Evolutionary conservation across 2,888 invertebrate genomes (phyloP), one percentile per base, ranked within the genome.

Genomic region (Agonopterix arenella): DNA sequence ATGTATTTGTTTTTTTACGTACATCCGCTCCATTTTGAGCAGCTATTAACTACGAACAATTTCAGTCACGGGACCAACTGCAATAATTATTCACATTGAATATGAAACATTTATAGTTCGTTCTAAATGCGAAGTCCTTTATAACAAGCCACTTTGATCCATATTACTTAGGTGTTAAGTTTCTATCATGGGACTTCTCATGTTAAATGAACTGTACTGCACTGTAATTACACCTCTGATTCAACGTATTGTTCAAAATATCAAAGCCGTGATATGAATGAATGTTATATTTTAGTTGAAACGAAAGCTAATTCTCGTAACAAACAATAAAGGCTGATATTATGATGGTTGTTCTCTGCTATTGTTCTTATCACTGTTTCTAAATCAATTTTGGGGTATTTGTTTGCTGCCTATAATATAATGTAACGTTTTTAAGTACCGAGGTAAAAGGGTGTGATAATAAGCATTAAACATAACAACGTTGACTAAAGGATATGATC

Each of bases 51-150:
- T 70, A 66, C 65, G 69, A 72, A 68, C 75, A 72, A 78, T 84
- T 84, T 79, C 79, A 82, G 83, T 76, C 73, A 79, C 75, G 76
- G 75, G 74, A 59, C 58, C 69, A 62, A 66, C 66, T 73, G 76
- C 75, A 76, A 70, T 80, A 86, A 86, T 85, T 85, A 84, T 83
- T 73, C 73, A 73, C 76, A 84, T 85, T 84, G 86, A 84, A 70
- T 72, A 80, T 74, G 81, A 80, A 84, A 80, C 77, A 81, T 81
- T 81, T 77, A 28, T 28, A 28, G 28, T 28, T 28, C 28, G 28
- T 5, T 28, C 28, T 28, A 28, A 28, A 28, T 28, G 7, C 7
- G 7, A 28, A 28, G 28, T 28, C 28, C 5, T 28, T 2, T 7
- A 28, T 28, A 28, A 5, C 28, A 28, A 28, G 1, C 28, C 28